These are phyloP conservation scores for Ceratitis capitata DNA, from an alignment of 1,140 invertebrate species.

Conservation along the genomic window DNA sequence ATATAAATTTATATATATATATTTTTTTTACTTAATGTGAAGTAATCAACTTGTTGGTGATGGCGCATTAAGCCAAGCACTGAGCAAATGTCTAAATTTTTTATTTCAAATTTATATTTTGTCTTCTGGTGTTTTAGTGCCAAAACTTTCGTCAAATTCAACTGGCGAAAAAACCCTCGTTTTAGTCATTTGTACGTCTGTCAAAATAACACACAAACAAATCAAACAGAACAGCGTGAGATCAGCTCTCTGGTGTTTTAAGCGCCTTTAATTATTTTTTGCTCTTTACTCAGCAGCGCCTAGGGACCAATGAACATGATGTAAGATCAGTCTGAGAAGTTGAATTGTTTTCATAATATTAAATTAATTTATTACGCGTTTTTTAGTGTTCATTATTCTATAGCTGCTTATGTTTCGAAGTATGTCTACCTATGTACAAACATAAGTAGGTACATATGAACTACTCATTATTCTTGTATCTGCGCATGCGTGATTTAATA, in stretches of 20 bases:
- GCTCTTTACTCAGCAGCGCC: neutral
- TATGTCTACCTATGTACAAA: too few species aligned
- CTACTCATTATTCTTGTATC: neutral
- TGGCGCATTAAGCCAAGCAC: neutral
- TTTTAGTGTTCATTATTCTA: neutral
- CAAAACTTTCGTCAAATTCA: conserved; percentile 1
- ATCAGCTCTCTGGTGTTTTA: neutral
- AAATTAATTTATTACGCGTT: neutral
- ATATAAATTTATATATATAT: neutral
- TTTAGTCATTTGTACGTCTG: conserved; percentile 10
- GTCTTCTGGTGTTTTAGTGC: conserved; percentile 18
- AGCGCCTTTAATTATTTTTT: neutral
- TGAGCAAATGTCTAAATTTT: too few species aligned
- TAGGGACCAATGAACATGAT: neutral
- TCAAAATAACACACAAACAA: neutral
- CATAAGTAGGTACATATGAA: neutral
- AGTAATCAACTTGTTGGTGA: neutral
- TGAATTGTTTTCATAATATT: neutral
- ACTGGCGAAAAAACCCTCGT: neutral
- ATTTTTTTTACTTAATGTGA: neutral
- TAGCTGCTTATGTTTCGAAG: too few species aligned
- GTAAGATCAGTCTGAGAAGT: neutral
- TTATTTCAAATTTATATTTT: too few species aligned
- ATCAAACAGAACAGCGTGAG: neutral
- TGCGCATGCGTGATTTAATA: neutral